Base-by-base conservation (phyloP, 2,113 vertebrate genomes). In the Oryzias curvinotus region DNA sequence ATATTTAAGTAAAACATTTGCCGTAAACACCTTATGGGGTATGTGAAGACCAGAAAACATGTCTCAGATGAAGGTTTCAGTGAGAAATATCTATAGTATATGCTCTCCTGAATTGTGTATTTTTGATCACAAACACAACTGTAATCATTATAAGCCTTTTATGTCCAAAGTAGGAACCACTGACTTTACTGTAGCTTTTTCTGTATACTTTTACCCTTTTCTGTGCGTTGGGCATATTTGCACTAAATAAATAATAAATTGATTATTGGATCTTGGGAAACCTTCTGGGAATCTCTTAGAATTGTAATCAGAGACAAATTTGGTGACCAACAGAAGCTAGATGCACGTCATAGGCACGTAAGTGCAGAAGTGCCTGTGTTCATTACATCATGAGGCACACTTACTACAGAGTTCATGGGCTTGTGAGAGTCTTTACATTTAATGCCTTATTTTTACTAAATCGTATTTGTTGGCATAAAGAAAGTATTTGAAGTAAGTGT, bases 241-340 rank as follows among this genome's bases (percentile, higher is more conserved):
- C 25, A 56, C 58, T 71, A 81, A 84, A 84, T 66, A 78, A 84
- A 85, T 70, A 56, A 87, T 75, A 70, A 28, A 36, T 56, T 73
- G 75, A 84, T 78, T 74, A 75, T 78, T 67, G 85, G 89, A 89
- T 62, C 85, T 81, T 85, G 90, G 84, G 75, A 59, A 28, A 91
- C 80, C 49, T 47, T 30, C 55, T 14, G 57, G 52, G 52, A 71
- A 68, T 81, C 61, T 78, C 68, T 77, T 8, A 25, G 66, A 60
- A 70, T 57, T 64, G 10, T 14, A 30, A 73, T 19, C 52, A 65
- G 41, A 50, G 65, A 71, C 36, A 36, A 12, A 36, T 36, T 49
- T 52, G 65, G 21, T 64, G 77, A 86, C 81, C 65, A 53, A 45
- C 7, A 16, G 25, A 46, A 14, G 56, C 14, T 46, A 14, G 30